phyloP scores from a whole-genome alignment of 2,797 vertebrate species.

The Chelidonichthys spinosus region DNA sequence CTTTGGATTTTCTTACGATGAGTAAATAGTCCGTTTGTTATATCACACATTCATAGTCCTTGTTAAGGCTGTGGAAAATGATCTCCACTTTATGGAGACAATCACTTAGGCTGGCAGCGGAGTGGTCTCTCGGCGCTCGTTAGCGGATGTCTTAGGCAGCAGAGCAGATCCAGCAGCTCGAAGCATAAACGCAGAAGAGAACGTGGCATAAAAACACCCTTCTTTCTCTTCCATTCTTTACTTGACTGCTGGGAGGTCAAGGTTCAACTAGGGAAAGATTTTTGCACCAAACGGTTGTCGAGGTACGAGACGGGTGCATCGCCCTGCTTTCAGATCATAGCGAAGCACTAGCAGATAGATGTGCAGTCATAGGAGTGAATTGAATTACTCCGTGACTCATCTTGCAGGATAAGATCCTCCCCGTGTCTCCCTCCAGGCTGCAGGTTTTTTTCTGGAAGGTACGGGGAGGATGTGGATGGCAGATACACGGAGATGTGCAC shows the following conservation, averaged over 20 bases:
- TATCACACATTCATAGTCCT: constrained; percentile 6
- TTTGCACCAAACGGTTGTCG: not conserved
- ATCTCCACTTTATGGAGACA: constrained; percentile 47
- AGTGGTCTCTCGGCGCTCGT: constrained; percentile 65
- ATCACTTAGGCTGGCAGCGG: constrained; percentile 57
- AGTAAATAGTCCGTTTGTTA: not conserved
- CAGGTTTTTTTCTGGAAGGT: constrained; percentile 49
- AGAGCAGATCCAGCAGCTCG: constrained; percentile 27
- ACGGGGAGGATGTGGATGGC: constrained; percentile 49
- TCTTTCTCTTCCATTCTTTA: not conserved
- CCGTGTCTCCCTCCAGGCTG: not conserved
- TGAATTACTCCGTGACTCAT: constrained; percentile 61
- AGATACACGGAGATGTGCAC: constrained; percentile 60
- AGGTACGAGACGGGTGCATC: not conserved
- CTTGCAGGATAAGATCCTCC: constrained; percentile 25
- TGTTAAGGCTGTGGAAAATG: constrained; percentile 19
- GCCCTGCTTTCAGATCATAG: not conserved
- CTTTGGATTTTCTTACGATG: constrained; percentile 1
- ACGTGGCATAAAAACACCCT: not conserved
- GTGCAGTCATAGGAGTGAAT: constrained; percentile 41
- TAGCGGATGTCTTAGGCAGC: constrained; percentile 47
- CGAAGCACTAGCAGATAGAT: constrained; percentile 17
- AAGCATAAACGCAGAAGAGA: constrained; percentile 7
- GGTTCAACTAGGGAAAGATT: not conserved
- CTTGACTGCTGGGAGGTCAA: not conserved